Base-by-base conservation (phyloP, 2,113 vertebrate genomes). In the Peromyscus californicus region DNA sequence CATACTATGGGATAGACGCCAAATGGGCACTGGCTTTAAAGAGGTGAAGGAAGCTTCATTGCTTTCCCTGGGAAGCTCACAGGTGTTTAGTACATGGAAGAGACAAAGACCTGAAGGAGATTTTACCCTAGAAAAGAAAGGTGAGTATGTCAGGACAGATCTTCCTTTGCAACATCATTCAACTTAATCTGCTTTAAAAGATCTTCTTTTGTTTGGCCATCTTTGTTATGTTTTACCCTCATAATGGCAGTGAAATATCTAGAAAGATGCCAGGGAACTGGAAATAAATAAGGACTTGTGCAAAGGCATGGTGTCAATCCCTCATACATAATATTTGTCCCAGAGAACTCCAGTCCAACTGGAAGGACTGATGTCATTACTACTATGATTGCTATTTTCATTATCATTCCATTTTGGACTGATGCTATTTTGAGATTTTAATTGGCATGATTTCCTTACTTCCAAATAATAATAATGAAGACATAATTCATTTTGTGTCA, bases 341-440 rank as follows among this genome's bases (percentile, higher is more conserved):
- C 39, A 21, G 33, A 69, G 82, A 45, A 88, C 13, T 57, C n/a
- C 29, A n/a, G 1, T 67, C 13, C 22, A 42, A 5, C 48, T 22
- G 63, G 79, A 76, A 91, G 22, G 42, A 39, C 17, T 31, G 15
- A n/a, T 54, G 51, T 61, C 45, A 39, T 69, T 39, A 29, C 12
- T 61, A 16, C 48, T 15, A 4, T 31, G 57, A 10, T 31, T 82
- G 45, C 0, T 76, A 15, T 48, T 85, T 5, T 45, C 88, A 19
- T 59, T 57, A 39, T 54, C 39, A 26, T 78, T 96, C 48, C 76
- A 45, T 84, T 88, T 88, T n/a, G 59, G 39, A n/a, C n/a, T 78
- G 65, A 21, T 63, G 16, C 54, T 92, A 42, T 75, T 80, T 88
- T 80, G n/a, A 74, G 51, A 59, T 91, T 84, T 96, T 75, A 79